phyloP scores from a whole-genome alignment of 2,797 vertebrate genomes.

The Chrosomus eos region DNA sequence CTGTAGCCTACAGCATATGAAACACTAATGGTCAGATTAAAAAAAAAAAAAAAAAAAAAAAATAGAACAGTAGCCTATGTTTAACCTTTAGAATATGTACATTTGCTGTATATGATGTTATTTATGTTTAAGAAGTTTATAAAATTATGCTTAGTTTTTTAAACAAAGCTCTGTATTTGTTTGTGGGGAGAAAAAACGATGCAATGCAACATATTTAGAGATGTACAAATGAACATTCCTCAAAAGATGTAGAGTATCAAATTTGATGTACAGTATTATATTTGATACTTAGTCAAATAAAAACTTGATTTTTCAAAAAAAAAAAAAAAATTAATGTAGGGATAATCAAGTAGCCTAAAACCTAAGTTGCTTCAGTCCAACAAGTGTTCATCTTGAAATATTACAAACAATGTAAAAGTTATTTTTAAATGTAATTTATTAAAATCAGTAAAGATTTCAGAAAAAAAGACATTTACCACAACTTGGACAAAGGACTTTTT shows the following conservation, averaged over 20 bases:
- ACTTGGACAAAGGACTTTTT: not conserved
- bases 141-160: too few species aligned
- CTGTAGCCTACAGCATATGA: not conserved
- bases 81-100: too few species aligned
- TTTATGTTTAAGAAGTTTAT: too few species aligned
- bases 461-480: too few species aligned
- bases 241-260: not conserved
- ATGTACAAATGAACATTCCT: not conserved
- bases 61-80: not conserved
- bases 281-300: too few species aligned
- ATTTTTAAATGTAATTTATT: too few species aligned
- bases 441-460: too few species aligned
- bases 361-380: not conserved
- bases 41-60: too few species aligned
- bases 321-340: too few species aligned
- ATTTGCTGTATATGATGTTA: too few species aligned
- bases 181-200: not conserved
- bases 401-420: not conserved
- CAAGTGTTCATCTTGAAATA: not conserved
- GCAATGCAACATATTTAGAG: not conserved
- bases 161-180: not conserved
- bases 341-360: not conserved
- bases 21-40: not conserved
- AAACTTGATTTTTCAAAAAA: not conserved
- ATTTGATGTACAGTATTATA: too few species aligned